Percentiles rank a stretch among this genome's conserved stretches.
Conservation (phyloP, 2,797 vertebrate genomes). For the Microctenopoma steveboyesi region DNA sequence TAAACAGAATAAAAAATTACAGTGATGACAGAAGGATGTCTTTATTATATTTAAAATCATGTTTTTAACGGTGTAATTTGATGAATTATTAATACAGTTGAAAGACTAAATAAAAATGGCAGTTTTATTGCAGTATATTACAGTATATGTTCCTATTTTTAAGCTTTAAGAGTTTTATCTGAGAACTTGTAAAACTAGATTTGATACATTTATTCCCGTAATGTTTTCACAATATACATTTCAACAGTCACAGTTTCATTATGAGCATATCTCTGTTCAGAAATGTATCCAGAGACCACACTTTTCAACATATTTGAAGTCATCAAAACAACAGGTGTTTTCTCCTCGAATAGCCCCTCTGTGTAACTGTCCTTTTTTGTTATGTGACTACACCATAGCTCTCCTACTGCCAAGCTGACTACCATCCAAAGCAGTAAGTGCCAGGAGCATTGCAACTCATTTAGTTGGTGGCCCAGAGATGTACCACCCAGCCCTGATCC, state of each 20-base stretch:
- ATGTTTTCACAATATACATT: neutral
- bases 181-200: slow-evolving; percentile 5
- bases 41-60: slow-evolving; percentile 65
- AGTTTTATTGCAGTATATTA: slow-evolving; percentile 9
- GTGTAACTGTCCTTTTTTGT: slow-evolving; percentile 72
- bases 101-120: slow-evolving; percentile 34
- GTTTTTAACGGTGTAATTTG: slow-evolving; percentile 45
- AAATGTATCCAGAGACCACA: slow-evolving; percentile 13
- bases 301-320: slow-evolving; percentile 65
- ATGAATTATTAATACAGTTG: slow-evolving; percentile 69
- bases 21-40: slow-evolving; percentile 67
- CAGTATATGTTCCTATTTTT: neutral
- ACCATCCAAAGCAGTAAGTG: slow-evolving; percentile 76
- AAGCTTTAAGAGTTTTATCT: slow-evolving; percentile 10
- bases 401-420: slow-evolving; percentile 77
- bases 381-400: slow-evolving; percentile 67
- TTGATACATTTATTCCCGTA: neutral
- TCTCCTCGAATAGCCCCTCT: slow-evolving; percentile 56
- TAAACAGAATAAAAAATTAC: slow-evolving; percentile 77
- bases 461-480: slow-evolving; percentile 73
- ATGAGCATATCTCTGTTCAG: slow-evolving; percentile 27
- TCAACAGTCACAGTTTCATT: slow-evolving; percentile 5
- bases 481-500: slow-evolving; percentile 73
- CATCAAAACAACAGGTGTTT: slow-evolving; percentile 77
- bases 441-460: slow-evolving; percentile 75